Evolutionary conservation across 2,797 vertebrate species (phyloP).

Genomic region (Sylvilagus floridanus): DNA sequence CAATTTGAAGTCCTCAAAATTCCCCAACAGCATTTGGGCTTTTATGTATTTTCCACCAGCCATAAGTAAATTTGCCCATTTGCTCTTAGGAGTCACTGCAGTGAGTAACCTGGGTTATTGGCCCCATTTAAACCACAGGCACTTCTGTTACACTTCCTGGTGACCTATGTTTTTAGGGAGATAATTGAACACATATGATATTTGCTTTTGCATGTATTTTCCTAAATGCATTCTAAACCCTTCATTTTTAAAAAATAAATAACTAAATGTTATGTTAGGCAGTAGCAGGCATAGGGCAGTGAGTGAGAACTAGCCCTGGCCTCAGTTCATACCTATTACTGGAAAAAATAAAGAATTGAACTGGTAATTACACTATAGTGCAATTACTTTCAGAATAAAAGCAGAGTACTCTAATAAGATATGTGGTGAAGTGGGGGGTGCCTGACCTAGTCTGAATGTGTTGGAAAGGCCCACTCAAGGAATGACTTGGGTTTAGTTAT

Average conservation of each 20-base stretch:
- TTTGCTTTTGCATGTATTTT: slow-evolving; percentile 59
- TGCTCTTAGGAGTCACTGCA: background rate
- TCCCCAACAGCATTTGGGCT: background rate
- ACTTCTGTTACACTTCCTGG: slow-evolving; percentile 4
- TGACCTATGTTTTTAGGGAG: slow-evolving; percentile 46
- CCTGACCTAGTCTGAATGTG: background rate
- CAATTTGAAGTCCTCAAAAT: slow-evolving; percentile 10
- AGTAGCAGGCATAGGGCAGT: background rate
- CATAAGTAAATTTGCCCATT: slow-evolving; percentile 24
- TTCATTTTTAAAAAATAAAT: background rate
- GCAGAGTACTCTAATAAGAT: background rate
- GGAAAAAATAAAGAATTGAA: slow-evolving; percentile 8
- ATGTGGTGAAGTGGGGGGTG: too few relatives aligned
- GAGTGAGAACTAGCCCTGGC: background rate
- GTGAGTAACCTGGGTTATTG: background rate
- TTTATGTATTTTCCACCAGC: background rate
- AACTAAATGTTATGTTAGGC: background rate
- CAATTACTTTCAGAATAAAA: background rate
- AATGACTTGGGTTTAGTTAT: background rate
- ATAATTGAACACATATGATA: slow-evolving; percentile 61
- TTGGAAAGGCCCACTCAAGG: background rate
- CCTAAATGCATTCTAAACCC: slow-evolving; percentile 25
- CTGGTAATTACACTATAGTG: background rate
- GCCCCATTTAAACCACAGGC: slow-evolving; percentile 20
- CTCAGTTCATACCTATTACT: background rate